phyloP scores from a whole-genome alignment of 2,797 vertebrate species.

The Thamnophis elegans region DNA sequence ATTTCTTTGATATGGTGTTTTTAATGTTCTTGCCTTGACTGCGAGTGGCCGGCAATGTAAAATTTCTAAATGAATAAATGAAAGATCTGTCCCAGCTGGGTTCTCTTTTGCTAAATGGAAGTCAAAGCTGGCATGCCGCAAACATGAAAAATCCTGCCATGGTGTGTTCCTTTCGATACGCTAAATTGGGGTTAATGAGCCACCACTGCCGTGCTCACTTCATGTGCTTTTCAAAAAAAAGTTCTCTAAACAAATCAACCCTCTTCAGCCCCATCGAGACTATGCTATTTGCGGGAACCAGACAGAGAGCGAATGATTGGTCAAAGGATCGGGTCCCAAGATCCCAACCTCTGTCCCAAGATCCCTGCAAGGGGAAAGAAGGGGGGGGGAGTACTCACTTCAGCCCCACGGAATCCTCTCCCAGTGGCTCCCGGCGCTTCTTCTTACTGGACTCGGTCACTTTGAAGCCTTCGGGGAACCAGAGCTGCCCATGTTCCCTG shows the following conservation, averaged over 20 bases:
- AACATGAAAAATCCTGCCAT: background rate
- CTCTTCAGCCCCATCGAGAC: background rate
- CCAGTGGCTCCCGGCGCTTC: slow-evolving; percentile 93
- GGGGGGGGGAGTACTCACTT: slow-evolving; percentile 82
- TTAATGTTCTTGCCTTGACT: too few relatives aligned
- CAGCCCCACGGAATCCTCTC: slow-evolving; percentile 95
- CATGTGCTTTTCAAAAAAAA: background rate
- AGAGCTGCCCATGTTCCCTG: slow-evolving; percentile 94
- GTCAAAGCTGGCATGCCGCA: background rate
- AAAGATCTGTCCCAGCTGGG: background rate
- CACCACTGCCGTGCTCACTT: background rate
- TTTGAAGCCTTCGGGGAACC: slow-evolving; percentile 98
- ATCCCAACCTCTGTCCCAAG: accelerated
- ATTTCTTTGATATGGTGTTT: too few relatives aligned
- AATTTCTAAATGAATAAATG: too few relatives aligned
- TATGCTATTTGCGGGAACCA: background rate
- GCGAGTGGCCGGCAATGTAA: too few relatives aligned
- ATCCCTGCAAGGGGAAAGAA: accelerated
- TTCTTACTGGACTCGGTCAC: slow-evolving; percentile 95
- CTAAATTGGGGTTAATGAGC: background rate
- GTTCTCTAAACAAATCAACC: background rate
- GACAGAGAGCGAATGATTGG: background rate
- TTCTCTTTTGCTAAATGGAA: background rate
- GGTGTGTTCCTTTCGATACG: background rate
- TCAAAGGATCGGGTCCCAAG: background rate